phyloP scores from a whole-genome alignment of 2,888 invertebrate species.

The Ischnura elegans region DNA sequence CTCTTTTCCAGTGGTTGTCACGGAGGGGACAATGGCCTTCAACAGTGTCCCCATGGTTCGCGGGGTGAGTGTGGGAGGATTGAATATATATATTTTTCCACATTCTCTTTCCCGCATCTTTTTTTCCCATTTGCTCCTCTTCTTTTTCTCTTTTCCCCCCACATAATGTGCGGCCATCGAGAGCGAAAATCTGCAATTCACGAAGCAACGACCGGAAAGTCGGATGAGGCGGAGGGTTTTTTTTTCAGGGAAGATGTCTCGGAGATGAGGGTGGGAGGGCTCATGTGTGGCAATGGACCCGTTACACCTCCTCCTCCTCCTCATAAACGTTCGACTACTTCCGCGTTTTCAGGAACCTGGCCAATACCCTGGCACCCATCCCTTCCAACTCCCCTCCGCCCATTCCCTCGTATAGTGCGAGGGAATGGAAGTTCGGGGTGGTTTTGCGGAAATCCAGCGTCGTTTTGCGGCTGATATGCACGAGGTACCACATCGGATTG shows the following conservation, averaged over 20 bases:
- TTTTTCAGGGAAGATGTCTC: neutral
- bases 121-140: neutral
- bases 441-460: neutral
- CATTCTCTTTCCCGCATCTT: neutral
- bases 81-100: slow-evolving; percentile 14
- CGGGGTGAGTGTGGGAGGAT: slow-evolving; percentile 10
- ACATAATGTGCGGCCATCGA: neutral
- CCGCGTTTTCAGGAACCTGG: neutral
- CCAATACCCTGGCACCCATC: neutral
- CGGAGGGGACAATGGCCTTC: neutral
- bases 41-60: neutral
- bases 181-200: slow-evolving; percentile 31
- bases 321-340: neutral
- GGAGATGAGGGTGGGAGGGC: neutral
- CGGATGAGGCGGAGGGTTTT: neutral
- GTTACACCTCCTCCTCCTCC: neutral
- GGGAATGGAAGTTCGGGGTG: neutral
- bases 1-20: slow-evolving; percentile 25
- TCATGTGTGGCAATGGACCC: neutral
- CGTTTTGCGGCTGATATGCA: too few species aligned
- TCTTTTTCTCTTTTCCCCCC: neutral
- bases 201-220: neutral
- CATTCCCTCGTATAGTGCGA: too few species aligned
- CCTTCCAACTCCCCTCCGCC: neutral
- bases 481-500: too few species aligned